A percentile compares a stretch with the other conserved stretches of the same genome.
Conservation (phyloP, 2,113 vertebrate genomes). For the Hoplias malabaricus region DNA sequence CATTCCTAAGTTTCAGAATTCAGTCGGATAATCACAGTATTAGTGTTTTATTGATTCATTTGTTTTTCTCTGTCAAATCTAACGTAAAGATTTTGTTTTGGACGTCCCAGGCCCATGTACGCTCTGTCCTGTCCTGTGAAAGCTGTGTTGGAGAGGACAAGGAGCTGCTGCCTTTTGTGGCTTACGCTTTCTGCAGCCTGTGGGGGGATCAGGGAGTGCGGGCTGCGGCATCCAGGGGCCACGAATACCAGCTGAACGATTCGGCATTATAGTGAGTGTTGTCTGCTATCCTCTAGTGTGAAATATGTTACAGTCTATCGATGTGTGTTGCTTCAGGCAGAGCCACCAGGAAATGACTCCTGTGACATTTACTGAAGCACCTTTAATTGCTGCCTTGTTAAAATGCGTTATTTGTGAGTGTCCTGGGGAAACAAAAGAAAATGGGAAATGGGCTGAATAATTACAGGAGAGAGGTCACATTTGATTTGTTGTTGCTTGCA, state of each 20-base stretch:
- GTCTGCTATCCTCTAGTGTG: not conserved
- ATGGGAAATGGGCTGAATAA: not conserved
- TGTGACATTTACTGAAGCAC: constrained; percentile 53
- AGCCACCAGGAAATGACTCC: constrained; percentile 45
- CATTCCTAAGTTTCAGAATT: no score
- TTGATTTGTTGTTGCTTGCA: not conserved
- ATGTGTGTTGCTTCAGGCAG: constrained; percentile 4
- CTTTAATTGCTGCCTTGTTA: constrained; percentile 52
- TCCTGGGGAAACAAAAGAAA: not conserved
- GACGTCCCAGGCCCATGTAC: constrained; percentile 61
- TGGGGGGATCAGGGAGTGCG: constrained; percentile 70
- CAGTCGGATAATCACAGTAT: no score
- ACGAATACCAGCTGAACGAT: constrained; percentile 75
- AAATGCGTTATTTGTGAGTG: not conserved
- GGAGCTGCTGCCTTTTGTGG: constrained; percentile 70
- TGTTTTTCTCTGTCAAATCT: not conserved
- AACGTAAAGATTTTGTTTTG: not conserved
- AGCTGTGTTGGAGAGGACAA: constrained; percentile 69
- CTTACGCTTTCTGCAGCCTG: constrained; percentile 64
- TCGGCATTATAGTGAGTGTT: constrained; percentile 77
- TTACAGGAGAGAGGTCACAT: not conserved
- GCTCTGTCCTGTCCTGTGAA: constrained; percentile 67
- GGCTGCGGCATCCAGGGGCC: constrained; percentile 62
- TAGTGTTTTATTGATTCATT: not conserved
- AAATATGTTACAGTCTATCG: constrained; percentile 17